These are phyloP conservation scores for Prochilodus magdalenae DNA, from an alignment of 2,113 vertebrate genomes.

Conservation along the genomic window DNA sequence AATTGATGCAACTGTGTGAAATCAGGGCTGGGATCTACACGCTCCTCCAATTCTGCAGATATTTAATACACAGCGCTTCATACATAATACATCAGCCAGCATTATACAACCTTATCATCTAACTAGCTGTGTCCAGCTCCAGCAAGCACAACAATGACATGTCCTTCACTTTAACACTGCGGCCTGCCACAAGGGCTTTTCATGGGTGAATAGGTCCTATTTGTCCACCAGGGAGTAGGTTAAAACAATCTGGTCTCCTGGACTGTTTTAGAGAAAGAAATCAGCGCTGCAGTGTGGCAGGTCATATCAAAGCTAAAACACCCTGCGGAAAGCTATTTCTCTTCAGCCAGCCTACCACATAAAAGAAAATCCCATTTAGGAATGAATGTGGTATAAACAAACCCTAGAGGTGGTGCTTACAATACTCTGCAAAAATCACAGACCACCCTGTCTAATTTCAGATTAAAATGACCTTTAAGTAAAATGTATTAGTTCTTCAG, in stretches of 20 bases:
- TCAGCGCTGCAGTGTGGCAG: slow-evolving; percentile 53
- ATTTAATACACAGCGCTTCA: slow-evolving; percentile 70
- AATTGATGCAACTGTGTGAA: slow-evolving; percentile 62
- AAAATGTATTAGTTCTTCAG: too few relatives aligned
- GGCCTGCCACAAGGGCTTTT: slow-evolving; percentile 18
- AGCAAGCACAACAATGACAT: slow-evolving; percentile 58
- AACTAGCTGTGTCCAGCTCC: slow-evolving; percentile 50
- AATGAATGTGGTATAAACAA: slow-evolving; percentile 2
- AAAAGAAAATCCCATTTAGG: slow-evolving; percentile 10
- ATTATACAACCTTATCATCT: slow-evolving; percentile 54
- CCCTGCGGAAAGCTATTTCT: slow-evolving; percentile 6
- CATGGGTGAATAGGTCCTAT: slow-evolving; percentile 41
- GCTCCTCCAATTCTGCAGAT: slow-evolving; percentile 65
- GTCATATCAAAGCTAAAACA: slow-evolving; percentile 43
- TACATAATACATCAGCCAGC: slow-evolving; percentile 69
- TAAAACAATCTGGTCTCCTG: slow-evolving; percentile 47
- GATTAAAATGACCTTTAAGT: too few relatives aligned
- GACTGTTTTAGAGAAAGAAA: neutral
- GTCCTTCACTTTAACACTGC: slow-evolving; percentile 54
- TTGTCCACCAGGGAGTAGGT: slow-evolving; percentile 37
- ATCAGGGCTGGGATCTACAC: slow-evolving; percentile 51
- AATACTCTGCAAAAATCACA: too few relatives aligned
- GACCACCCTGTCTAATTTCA: too few relatives aligned
- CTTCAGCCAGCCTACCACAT: neutral
- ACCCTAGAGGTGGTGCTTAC: neutral